Evolutionary conservation across 2,113 vertebrate species (phyloP).

Genomic region (Sakesphorus luctuosus): DNA sequence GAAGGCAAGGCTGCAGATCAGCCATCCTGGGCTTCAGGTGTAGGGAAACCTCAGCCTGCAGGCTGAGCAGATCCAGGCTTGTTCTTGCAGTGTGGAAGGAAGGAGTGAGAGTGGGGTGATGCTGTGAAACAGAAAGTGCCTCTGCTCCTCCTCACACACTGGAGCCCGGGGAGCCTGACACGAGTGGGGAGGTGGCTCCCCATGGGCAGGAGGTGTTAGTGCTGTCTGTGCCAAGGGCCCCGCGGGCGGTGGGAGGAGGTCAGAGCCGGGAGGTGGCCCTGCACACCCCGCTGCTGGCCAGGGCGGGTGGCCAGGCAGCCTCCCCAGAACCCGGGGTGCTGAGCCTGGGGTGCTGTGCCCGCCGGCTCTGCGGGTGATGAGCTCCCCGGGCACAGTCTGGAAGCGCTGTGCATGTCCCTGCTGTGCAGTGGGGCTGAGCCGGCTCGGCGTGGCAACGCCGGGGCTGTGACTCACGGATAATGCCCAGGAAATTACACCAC

Average conservation of each 20-base stretch:
- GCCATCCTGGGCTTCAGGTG: fast-evolving
- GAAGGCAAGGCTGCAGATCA: neutral
- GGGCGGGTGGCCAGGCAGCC: neutral
- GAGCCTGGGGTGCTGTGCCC: neutral
- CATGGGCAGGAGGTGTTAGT: neutral
- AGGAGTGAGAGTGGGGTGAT: neutral
- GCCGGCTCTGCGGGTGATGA: fast-evolving
- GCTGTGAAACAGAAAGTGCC: neutral
- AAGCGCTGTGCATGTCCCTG: fast-evolving
- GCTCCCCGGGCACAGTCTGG: fast-evolving
- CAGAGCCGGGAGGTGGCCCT: neutral
- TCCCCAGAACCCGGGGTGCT: neutral
- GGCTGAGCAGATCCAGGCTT: neutral
- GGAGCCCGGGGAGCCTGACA: neutral
- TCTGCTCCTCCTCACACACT: neutral
- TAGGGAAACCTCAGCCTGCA: neutral
- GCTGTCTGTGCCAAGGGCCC: neutral
- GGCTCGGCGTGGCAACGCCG: neutral
- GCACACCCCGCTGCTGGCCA: neutral
- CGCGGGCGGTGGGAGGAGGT: neutral
- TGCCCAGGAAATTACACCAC: constrained; percentile 43
- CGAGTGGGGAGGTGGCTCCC: neutral
- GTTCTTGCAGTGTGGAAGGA: fast-evolving
- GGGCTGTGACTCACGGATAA: constrained; percentile 19
- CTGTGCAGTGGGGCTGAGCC: fast-evolving